These are phyloP conservation scores for Geotrupes spiniger DNA, from an alignment of 2,888 invertebrate species.

Conservation along the genomic window DNA sequence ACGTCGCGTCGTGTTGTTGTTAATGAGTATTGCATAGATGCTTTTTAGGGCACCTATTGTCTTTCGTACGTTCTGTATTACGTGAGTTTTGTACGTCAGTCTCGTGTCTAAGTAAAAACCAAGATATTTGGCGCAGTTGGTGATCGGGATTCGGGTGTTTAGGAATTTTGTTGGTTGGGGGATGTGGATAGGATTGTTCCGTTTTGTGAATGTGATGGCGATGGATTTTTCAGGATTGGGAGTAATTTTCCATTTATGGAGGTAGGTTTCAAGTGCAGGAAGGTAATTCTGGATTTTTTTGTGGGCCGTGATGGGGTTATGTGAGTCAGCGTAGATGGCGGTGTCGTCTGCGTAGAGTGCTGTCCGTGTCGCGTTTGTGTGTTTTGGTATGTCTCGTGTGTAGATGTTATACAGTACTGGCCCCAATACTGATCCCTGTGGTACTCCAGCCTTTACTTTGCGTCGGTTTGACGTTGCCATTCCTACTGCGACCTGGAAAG, in stretches of 20 bases:
- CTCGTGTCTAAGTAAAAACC: not conserved
- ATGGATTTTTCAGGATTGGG: not conserved
- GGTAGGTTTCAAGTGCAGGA: not conserved
- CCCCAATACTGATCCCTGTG: constrained; percentile 23
- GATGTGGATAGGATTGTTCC: not conserved
- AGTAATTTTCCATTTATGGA: too few relatives aligned
- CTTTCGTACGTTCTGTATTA: not conserved
- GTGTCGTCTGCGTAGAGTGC: too few relatives aligned
- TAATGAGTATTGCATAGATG: too few relatives aligned
- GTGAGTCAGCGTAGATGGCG: too few relatives aligned
- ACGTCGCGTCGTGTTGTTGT: too few relatives aligned
- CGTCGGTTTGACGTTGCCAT: constrained; percentile 8
- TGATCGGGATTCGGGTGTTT: too few relatives aligned
- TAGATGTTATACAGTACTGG: too few relatives aligned
- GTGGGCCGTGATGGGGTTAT: too few relatives aligned
- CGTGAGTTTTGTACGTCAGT: not conserved
- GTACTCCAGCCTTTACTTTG: constrained; percentile 24
- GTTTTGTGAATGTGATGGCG: not conserved
- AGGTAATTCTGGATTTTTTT: too few relatives aligned
- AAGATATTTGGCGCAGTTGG: not conserved
- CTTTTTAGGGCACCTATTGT: too few relatives aligned
- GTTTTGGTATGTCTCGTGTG: not conserved
- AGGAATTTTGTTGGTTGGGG: not conserved
- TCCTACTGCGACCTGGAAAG: constrained; percentile 27
- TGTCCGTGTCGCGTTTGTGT: not conserved